Evolutionary conservation across 2,888 invertebrate species (phyloP), one percentile per base, ranked within the genome.

Genomic region (Pristionchus exspectatus): DNA sequence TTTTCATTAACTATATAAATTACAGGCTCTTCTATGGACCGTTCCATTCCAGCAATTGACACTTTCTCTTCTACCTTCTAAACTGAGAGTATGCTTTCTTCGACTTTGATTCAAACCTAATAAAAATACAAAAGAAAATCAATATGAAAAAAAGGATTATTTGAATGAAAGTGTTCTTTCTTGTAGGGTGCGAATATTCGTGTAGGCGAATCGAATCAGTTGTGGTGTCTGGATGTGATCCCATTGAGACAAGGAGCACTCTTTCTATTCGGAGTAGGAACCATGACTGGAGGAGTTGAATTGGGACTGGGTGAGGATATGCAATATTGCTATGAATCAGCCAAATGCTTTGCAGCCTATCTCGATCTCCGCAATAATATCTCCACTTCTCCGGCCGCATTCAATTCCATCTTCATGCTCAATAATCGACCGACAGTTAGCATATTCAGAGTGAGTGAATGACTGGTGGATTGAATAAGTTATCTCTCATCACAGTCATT

Each of bases 291-390:
- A 56, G 87, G 72, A 74, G 74, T 88, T n/a, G 74, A 88, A 18
- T 10, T 88, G 56, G 87, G 30, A 54, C 33, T 88, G 54, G 87
- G 87, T 88, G 56, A 69, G 87, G 12, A 59, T 30, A 27, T 12
- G 16, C 5, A 21, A 54, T 9, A 5, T n/a, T 83, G 38, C 18
- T 44, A 5, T 81, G 5, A 56, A 50, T 33, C 14, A 77, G 38
- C 38, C 2, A 69, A n/a, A 69, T 30, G 1, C 30, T 56, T n/a
- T 27, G 54, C 84, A 88, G 87, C 63, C 0, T 88, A 88, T 74
- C 74, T 88, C 74, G 87, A 88, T 74, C 72, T 88, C 27, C 72
- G 87, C 44, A 88, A 88, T n/a, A 88, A 88, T 33, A n/a, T 88
- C 54, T 21, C n/a, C 12, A 74, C 74, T 7, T 72, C 87, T 14